Conservation (phyloP, 2,797 vertebrate genomes). For the Xiphorhynchus erythropygius region DNA sequence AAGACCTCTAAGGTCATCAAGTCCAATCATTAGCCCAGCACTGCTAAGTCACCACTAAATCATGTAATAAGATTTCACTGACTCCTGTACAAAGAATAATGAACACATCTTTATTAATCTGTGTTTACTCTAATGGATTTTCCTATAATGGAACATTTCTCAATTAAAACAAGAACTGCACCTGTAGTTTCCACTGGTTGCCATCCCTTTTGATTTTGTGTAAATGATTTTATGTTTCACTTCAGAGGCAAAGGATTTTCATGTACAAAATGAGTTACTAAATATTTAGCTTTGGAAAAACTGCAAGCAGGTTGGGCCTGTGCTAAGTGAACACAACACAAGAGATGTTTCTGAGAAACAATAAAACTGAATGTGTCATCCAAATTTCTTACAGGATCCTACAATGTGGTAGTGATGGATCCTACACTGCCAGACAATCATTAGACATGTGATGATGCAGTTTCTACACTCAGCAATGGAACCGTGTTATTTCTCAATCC, state of each 20-base stretch:
- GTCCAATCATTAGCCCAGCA: neutral
- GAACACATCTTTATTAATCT: neutral
- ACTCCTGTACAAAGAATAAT: neutral
- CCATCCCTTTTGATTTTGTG: neutral
- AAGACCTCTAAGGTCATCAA: neutral
- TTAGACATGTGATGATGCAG: neutral
- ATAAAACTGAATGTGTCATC: neutral
- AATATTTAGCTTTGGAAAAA: neutral
- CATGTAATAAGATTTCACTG: neutral
- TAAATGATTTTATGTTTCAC: neutral
- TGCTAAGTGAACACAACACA: neutral
- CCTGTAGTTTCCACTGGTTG: neutral
- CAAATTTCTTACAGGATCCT: neutral
- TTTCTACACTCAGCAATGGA: neutral
- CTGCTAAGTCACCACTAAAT: neutral
- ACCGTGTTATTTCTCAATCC: neutral
- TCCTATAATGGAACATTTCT: conserved; percentile 8
- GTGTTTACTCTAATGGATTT: neutral
- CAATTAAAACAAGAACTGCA: conserved; percentile 23
- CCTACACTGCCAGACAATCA: neutral
- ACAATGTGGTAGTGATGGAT: neutral
- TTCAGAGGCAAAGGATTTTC: neutral
- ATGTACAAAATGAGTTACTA: neutral
- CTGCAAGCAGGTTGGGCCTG: neutral
- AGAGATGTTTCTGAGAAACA: neutral